Percentiles rank a stretch among this genome's conserved stretches.
Evolutionary conservation across 2,888 invertebrate genomes (phyloP).

Genomic region (Sialis fuliginosa): DNA sequence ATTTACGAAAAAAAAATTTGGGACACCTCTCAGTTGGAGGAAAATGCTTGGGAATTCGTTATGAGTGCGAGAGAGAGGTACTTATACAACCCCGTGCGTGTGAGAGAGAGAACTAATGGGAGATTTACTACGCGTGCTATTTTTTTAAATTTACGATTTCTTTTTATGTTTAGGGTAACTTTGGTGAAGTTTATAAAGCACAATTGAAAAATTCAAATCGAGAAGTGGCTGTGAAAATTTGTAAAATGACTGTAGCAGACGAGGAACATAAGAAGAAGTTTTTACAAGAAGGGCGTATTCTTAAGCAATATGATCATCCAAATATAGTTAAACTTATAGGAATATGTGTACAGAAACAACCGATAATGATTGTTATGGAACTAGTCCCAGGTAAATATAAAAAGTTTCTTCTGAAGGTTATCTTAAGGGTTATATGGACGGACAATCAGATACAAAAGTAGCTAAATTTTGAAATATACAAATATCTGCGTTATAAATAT

Average conservation of each 20-base stretch:
- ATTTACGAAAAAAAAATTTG: no score
- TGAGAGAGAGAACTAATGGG: not conserved
- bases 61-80: no score
- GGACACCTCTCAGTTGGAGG: no score
- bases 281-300: constrained; percentile 83
- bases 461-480: no score
- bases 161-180: constrained; percentile 63
- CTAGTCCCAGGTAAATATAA: constrained; percentile 62
- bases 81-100: no score
- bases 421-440: no score
- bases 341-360: constrained; percentile 94
- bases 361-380: constrained; percentile 99
- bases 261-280: constrained; percentile 85
- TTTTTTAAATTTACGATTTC: not conserved
- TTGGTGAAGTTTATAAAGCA: constrained; percentile 93
- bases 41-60: no score
- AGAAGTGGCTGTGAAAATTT: constrained; percentile 92
- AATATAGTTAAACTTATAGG: constrained; percentile 93
- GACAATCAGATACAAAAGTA: no score
- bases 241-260: constrained; percentile 82
- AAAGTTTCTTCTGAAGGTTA: no score
- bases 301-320: constrained; percentile 93
- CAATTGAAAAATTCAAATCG: constrained; percentile 63
- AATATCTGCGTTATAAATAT: no score
- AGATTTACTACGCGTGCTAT: not conserved